These are phyloP conservation scores for Entomyzon cyanotis DNA, from an alignment of 2,113 vertebrate genomes.

Conservation along the genomic window DNA sequence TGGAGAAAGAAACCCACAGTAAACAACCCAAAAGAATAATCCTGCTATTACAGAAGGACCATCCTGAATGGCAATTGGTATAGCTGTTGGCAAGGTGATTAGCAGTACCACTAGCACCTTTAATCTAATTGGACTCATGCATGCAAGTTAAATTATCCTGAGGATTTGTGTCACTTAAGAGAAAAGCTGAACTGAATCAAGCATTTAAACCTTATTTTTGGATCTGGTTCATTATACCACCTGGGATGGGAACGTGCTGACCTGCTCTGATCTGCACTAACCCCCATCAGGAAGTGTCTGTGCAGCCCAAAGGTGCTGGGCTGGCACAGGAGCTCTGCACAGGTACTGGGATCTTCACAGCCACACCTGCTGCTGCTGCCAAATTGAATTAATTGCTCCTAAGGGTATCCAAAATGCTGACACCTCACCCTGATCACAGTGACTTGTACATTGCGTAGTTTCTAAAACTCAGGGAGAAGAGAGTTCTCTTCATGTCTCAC, in stretches of 20 bases:
- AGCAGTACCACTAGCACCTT: not conserved
- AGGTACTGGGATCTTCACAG: rapidly evolving
- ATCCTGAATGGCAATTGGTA: not conserved
- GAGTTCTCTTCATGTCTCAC: not conserved
- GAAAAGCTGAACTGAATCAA: constrained; percentile 29
- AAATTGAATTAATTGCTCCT: not conserved
- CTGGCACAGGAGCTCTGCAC: not conserved
- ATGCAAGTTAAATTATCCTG: not conserved
- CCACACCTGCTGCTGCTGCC: not conserved
- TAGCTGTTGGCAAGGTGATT: not conserved
- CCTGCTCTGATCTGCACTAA: constrained; percentile 2
- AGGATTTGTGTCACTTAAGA: constrained; percentile 13
- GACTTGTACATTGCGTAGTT: not conserved
- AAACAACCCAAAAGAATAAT: not conserved
- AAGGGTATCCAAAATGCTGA: not conserved
- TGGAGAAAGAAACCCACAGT: not conserved
- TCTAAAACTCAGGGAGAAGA: not conserved
- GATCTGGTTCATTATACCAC: not conserved
- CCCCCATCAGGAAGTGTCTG: not conserved
- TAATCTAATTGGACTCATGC: not conserved
- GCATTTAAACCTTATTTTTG: constrained; percentile 36
- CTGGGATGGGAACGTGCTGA: not conserved
- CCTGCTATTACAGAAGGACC: not conserved
- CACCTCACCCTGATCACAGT: too few relatives aligned
- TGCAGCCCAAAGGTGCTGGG: not conserved